Evolutionary conservation across 1,140 invertebrate genomes (phyloP).

Genomic region (Choristoneura fumiferana): DNA sequence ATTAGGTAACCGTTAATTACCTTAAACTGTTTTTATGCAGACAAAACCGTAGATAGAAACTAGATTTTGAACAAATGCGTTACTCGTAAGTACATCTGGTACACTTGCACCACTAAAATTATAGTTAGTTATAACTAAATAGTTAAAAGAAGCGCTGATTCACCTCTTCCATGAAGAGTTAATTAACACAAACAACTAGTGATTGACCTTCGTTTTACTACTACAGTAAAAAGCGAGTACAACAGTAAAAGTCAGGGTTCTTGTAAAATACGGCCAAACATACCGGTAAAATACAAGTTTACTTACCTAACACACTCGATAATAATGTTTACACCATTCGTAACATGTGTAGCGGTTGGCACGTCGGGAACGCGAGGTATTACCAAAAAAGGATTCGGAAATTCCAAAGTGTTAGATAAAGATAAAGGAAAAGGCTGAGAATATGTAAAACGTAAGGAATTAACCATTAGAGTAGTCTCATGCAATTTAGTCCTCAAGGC

Average conservation of each 20-base stretch:
- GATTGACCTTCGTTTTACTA: constrained; percentile 64
- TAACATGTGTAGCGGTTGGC: no score
- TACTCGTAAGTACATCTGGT: not conserved
- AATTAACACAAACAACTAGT: constrained; percentile 53
- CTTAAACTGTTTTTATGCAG: no score
- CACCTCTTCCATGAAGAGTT: constrained; percentile 17
- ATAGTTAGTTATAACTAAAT: no score
- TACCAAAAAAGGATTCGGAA: no score
- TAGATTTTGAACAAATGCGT: not conserved
- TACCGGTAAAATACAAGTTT: constrained; percentile 38
- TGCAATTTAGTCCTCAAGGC: no score
- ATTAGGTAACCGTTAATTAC: no score
- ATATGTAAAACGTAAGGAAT: no score
- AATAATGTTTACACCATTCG: constrained; percentile 42
- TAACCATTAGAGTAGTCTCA: no score
- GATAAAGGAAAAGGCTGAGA: no score
- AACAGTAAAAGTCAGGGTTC: constrained; percentile 62
- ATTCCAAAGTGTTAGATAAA: no score
- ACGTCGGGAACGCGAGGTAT: no score
- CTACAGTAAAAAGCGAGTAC: constrained; percentile 60
- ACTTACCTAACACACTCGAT: constrained; percentile 47
- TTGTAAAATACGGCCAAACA: constrained; percentile 55
- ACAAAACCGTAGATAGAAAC: no score
- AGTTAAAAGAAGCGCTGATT: not conserved
- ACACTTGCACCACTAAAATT: not conserved